Conservation (phyloP, 2,888 invertebrate species). For the Phoronis australis region DNA sequence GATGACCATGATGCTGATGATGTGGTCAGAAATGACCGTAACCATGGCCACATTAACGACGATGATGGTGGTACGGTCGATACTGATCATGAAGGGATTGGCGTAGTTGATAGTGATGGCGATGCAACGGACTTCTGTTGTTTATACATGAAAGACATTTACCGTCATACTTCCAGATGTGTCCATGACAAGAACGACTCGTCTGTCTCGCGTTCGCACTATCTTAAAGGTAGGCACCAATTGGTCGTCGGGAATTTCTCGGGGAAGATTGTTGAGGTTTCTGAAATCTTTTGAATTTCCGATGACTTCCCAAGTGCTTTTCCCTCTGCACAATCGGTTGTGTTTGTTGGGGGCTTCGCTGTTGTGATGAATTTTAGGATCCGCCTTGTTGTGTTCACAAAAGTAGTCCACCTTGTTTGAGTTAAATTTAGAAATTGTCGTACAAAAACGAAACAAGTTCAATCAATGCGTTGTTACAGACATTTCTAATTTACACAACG, state of each 20-base stretch:
- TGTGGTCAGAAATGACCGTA: too few relatives aligned
- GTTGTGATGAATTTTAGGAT: constrained; percentile 54
- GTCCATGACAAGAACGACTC: constrained; percentile 24
- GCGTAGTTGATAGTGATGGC: too few relatives aligned
- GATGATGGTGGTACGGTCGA: too few relatives aligned
- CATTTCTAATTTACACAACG: too few relatives aligned
- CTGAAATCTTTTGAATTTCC: constrained; percentile 37
- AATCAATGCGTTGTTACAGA: too few relatives aligned
- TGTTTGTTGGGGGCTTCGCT: constrained; percentile 64
- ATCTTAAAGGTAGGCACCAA: constrained; percentile 24
- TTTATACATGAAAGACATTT: not conserved
- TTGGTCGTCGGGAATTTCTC: constrained; percentile 8
- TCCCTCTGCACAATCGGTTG: constrained; percentile 61
- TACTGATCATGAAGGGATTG: too few relatives aligned
- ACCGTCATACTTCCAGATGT: constrained; percentile 19
- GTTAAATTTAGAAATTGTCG: too few relatives aligned
- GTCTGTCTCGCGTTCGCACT: constrained; percentile 15
- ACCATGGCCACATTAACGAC: too few relatives aligned
- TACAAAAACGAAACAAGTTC: too few relatives aligned
- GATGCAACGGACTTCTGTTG: not conserved
- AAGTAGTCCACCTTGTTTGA: too few relatives aligned
- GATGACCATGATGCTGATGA: too few relatives aligned
- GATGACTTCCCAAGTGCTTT: constrained; percentile 60
- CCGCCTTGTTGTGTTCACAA: constrained; percentile 56
- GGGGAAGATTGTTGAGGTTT: constrained; percentile 9